Conservation (phyloP, 1,140 invertebrate species). For the Drosophila lowei region DNA sequence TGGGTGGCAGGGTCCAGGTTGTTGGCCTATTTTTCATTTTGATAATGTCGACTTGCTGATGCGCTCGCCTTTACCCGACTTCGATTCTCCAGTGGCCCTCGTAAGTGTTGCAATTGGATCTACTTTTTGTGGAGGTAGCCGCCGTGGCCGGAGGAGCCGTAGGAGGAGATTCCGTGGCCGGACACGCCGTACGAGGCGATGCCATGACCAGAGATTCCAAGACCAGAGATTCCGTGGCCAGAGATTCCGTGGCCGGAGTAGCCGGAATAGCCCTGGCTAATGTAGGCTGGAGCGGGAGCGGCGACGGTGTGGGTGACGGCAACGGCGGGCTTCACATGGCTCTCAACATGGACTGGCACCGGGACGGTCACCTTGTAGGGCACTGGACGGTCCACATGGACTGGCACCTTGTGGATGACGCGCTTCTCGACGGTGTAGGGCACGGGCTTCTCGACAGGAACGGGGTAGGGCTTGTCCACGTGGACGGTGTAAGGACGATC, state of each 20-base stretch:
- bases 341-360: conserved; percentile 84
- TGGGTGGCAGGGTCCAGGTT: conserved; percentile 4
- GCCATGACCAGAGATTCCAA: conserved; percentile 45
- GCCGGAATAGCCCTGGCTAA: conserved; percentile 47
- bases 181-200: conserved; percentile 38
- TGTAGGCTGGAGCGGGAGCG: conserved; percentile 37
- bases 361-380: conserved; percentile 86
- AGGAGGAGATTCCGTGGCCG: conserved; percentile 58
- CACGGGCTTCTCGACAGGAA: conserved; percentile 86
- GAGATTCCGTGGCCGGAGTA: conserved; percentile 38
- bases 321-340: conserved; percentile 67
- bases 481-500: conserved; percentile 86
- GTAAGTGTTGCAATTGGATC: conserved; percentile 60
- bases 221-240: conserved; percentile 37
- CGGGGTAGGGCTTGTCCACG: conserved; percentile 85
- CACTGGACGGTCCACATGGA: conserved; percentile 85
- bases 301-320: conserved; percentile 61
- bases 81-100: conserved; percentile 57
- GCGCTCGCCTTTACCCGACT: conserved; percentile 66
- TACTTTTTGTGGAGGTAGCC: conserved; percentile 82
- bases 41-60: conserved; percentile 57
- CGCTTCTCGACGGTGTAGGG: conserved; percentile 86
- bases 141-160: conserved; percentile 67
- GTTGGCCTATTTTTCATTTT: conserved; percentile 23
- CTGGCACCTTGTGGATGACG: conserved; percentile 83